These are phyloP conservation scores for Numenius phaeopus DNA, from an alignment of 2,797 vertebrate genomes.

Conservation along the genomic window DNA sequence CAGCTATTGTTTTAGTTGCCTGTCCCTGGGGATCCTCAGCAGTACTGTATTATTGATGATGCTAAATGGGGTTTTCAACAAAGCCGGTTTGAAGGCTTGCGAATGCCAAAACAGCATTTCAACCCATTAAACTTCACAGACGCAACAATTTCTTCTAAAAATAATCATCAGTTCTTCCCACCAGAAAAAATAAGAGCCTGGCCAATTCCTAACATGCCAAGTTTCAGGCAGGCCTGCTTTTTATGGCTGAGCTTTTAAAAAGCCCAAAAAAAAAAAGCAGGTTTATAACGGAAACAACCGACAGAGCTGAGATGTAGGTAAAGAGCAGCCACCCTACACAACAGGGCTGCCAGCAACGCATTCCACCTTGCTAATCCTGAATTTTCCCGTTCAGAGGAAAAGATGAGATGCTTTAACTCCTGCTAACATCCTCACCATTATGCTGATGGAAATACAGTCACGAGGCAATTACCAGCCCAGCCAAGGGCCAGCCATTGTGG, in stretches of 20 bases:
- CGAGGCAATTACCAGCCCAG: constrained; percentile 36
- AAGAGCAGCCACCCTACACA: constrained; percentile 5
- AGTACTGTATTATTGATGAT: constrained; percentile 29
- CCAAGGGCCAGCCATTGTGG: constrained; percentile 45
- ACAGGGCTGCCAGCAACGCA: neutral
- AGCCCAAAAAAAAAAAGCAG: constrained; percentile 53
- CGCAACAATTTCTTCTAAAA: constrained; percentile 56
- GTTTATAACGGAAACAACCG: constrained; percentile 52
- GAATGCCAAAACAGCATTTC: constrained; percentile 61
- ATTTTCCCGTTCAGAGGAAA: neutral
- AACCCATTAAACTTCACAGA: constrained; percentile 43
- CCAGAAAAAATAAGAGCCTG: constrained; percentile 36
- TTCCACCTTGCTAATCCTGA: constrained; percentile 39
- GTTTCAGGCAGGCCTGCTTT: constrained; percentile 39
- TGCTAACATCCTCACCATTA: constrained; percentile 34
- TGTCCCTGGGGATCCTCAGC: constrained; percentile 15
- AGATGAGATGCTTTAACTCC: constrained; percentile 20
- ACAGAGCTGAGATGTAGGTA: neutral
- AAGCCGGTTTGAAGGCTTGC: neutral
- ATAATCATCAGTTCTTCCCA: constrained; percentile 48
- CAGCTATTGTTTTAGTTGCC: constrained; percentile 11
- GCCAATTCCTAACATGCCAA: constrained; percentile 22
- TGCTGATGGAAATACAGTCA: constrained; percentile 23
- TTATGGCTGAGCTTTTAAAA: constrained; percentile 54
- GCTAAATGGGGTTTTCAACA: constrained; percentile 56